phyloP scores from a whole-genome alignment of 2,888 invertebrate genomes.

The Clusia tigrina region DNA sequence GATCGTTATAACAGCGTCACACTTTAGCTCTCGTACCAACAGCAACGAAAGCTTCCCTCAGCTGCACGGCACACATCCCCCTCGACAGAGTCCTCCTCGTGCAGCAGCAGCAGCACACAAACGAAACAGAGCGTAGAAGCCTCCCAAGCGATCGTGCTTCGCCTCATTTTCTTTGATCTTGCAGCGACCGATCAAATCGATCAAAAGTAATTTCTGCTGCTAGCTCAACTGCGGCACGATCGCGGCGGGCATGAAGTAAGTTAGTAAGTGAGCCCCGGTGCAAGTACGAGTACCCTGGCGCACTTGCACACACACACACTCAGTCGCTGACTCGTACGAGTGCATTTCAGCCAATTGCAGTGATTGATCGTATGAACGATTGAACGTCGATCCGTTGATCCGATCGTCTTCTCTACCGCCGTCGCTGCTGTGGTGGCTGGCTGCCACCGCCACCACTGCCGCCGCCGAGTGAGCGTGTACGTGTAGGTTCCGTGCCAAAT shows the following conservation, averaged over 20 bases:
- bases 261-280: slow-evolving; percentile 49
- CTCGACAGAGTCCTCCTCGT: not conserved
- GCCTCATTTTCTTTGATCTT: slow-evolving; percentile 60
- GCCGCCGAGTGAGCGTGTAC: slow-evolving; percentile 26
- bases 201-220: slow-evolving; percentile 62
- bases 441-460: slow-evolving; percentile 25
- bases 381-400: not conserved
- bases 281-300: slow-evolving; percentile 24
- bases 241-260: slow-evolving; percentile 19
- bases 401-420: no score
- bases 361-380: slow-evolving; percentile 48
- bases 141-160: slow-evolving; percentile 37
- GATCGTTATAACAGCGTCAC: slow-evolving; percentile 12
- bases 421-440: no score
- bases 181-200: slow-evolving; percentile 64
- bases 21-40: slow-evolving; percentile 10
- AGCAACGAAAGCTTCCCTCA: slow-evolving; percentile 3
- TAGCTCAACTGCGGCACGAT: slow-evolving; percentile 50
- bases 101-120: not conserved
- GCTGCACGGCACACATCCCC: not conserved
- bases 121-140: not conserved
- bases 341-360: slow-evolving; percentile 56
- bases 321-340: no score
- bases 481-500: slow-evolving; percentile 55
- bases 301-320: no score